Conservation (phyloP, 2,113 vertebrate species). For the Charina bottae region DNA sequence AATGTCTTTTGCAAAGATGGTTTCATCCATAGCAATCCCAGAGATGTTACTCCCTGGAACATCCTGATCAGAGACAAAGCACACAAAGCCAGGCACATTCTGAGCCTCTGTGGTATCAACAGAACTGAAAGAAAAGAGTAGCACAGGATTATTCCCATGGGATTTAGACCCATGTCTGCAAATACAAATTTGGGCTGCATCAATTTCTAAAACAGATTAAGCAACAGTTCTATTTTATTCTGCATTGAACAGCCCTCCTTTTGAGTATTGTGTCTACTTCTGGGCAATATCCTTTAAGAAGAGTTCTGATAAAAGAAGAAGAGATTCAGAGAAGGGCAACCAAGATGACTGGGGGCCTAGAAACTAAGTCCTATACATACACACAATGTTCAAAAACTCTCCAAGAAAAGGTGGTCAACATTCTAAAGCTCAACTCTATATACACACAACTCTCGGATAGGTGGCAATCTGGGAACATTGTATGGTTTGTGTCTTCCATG, state of each 20-base stretch:
- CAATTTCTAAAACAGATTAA: neutral
- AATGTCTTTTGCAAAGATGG: slow-evolving; percentile 81
- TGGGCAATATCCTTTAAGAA: neutral
- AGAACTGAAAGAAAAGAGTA: slow-evolving; percentile 74
- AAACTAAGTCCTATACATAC: neutral
- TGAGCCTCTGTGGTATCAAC: slow-evolving; percentile 81
- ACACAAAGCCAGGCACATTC: slow-evolving; percentile 81
- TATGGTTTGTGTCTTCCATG: neutral
- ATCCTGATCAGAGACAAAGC: slow-evolving; percentile 84
- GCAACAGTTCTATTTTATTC: neutral
- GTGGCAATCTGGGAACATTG: neutral
- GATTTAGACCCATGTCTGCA: neutral
- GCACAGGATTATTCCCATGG: neutral
- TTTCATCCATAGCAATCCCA: slow-evolving; percentile 83
- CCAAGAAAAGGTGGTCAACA: neutral
- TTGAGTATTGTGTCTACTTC: neutral
- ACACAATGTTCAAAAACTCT: neutral
- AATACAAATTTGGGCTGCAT: neutral
- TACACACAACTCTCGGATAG: neutral
- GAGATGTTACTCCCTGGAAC: slow-evolving; percentile 86
- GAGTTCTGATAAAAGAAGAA: neutral
- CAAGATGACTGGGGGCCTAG: neutral
- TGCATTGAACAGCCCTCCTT: neutral
- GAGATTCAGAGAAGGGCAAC: neutral
- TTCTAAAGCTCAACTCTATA: neutral